phyloP scores from a whole-genome alignment of 2,888 invertebrate genomes.

The Carcina quercana region DNA sequence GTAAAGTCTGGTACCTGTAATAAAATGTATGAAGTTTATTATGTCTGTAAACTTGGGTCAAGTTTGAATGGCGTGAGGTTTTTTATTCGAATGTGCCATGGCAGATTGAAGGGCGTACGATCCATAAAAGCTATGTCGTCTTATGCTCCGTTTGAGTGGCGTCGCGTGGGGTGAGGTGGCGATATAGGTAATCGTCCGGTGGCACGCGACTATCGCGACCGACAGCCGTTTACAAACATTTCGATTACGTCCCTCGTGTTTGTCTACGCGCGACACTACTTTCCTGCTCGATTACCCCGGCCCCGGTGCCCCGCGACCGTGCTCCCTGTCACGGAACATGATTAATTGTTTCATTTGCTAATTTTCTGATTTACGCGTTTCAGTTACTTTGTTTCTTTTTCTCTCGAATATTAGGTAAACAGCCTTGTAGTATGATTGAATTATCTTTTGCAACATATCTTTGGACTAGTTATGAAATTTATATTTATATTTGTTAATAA shows the following conservation, averaged over 20 bases:
- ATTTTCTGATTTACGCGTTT: too few relatives aligned
- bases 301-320: slow-evolving; percentile 12
- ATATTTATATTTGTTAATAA: neutral
- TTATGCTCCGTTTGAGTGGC: slow-evolving; percentile 12
- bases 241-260: slow-evolving; percentile 62
- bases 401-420: too few relatives aligned
- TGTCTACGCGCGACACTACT: slow-evolving; percentile 50
- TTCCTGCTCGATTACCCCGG: slow-evolving; percentile 39
- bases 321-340: slow-evolving; percentile 17
- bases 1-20: slow-evolving; percentile 2
- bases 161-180: slow-evolving; percentile 19
- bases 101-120: slow-evolving; percentile 4
- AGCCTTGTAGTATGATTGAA: neutral
- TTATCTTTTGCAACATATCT: too few relatives aligned
- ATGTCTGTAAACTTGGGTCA: neutral
- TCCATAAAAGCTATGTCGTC: slow-evolving; percentile 12
- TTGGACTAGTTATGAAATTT: too few relatives aligned
- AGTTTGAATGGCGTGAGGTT: slow-evolving; percentile 3
- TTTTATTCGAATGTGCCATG: too few relatives aligned
- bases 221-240: slow-evolving; percentile 65
- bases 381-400: neutral
- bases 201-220: slow-evolving; percentile 52
- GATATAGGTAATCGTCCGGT: slow-evolving; percentile 47
- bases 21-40: slow-evolving; percentile 1
- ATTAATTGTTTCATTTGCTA: slow-evolving; percentile 7